Base-by-base conservation (phyloP, 35 echinoderm and acorn worm species). In the Strongylocentrotus purpuratus region DNA sequence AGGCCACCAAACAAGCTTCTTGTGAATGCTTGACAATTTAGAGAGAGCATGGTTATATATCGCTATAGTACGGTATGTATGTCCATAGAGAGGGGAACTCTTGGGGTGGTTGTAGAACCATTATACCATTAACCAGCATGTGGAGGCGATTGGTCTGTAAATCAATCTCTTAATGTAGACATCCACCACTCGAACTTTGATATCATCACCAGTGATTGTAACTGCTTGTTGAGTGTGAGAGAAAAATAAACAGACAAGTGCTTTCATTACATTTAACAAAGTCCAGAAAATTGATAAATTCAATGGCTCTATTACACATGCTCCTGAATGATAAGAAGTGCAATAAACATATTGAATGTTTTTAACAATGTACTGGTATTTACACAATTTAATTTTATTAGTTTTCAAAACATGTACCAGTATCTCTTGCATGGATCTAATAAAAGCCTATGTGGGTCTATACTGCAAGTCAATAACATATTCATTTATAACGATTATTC, bases 251-350 rank as follows among this genome's bases (percentile, higher is more conserved):
- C 65, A 78, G 28, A n/a, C 65, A 78, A 78, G 65, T 78, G 65
- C 65, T 78, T 78, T 78, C 65, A 78, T 78, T 78, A 7, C 28
- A 78, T 78, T 78, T 78, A 78, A 78, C 65, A 78, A 78, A 78
- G 65, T 78, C 65, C 65, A 78, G 28, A n/a, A 28, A 78, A 78
- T 7, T 22, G 65, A 28, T 78, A 28, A 28, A 28, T 22, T 18
- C 65, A 78, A 4, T 78, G 18, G 22, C 28, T 78, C 65, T 18
- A 78, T 22, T 22, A 28, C 65, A n/a, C 20, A 28, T 78, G 65
- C 65, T 78, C 20, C 20, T 78, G 22, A 78, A 78, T 78, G 5
- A 78, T 78, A n/a, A 7, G 25, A 4, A 18, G 28, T 78, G 22
- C 18, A 28, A 78, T 28, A 28, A 78, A 78, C 20, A 78, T 78